Conservation (phyloP, 2,888 invertebrate genomes). For the Lydus trimaculatus region DNA sequence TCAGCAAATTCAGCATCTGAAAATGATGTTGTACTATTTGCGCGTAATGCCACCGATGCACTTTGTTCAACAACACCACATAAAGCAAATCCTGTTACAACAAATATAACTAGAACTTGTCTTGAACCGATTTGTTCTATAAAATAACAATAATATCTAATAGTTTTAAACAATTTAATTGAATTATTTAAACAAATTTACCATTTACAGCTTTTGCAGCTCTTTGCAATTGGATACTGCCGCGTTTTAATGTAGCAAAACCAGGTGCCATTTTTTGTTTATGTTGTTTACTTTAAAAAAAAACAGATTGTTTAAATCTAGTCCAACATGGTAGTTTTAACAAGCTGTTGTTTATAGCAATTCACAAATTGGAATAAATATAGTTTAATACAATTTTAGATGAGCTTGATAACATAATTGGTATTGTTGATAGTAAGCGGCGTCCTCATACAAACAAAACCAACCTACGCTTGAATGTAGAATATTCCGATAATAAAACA, state of each 20-base stretch:
- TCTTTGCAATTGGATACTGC: constrained; percentile 64
- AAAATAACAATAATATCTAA: constrained; percentile 27
- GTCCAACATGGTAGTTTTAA: no score
- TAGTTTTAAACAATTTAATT: background rate
- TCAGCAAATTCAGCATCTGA: constrained; percentile 61
- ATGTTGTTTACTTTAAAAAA: no score
- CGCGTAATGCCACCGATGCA: constrained; percentile 65
- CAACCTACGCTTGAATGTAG: background rate
- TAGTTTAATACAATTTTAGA: constrained; percentile 19
- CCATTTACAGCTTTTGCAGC: constrained; percentile 66
- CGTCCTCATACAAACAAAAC: background rate
- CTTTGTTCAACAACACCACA: constrained; percentile 66
- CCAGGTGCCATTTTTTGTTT: constrained; percentile 40
- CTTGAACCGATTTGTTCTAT: constrained; percentile 61
- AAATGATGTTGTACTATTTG: constrained; percentile 60
- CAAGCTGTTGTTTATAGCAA: background rate
- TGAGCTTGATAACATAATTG: constrained; percentile 32
- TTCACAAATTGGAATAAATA: background rate
- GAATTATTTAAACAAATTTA: no score
- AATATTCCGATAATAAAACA: background rate
- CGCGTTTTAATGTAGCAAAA: constrained; percentile 58
- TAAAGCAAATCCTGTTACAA: constrained; percentile 65
- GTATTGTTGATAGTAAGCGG: background rate
- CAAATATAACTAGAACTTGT: constrained; percentile 63
- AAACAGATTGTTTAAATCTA: no score